Evolutionary conservation across 2,113 vertebrate genomes (phyloP).

Genomic region (Xiphias gladius): DNA sequence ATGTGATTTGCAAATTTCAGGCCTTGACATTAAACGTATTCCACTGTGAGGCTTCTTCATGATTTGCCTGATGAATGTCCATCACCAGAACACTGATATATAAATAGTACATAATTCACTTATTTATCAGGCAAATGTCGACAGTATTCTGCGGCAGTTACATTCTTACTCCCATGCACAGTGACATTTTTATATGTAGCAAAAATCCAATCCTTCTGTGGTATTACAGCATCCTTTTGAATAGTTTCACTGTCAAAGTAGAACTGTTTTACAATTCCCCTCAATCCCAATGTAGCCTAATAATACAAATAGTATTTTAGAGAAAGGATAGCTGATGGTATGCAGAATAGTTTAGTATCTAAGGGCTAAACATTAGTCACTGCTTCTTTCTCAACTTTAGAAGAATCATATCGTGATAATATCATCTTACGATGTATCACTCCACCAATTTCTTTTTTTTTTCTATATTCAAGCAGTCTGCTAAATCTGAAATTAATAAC

Average conservation of each 20-base stretch:
- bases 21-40: background rate
- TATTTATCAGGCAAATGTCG: background rate
- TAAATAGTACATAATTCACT: background rate
- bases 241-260: background rate
- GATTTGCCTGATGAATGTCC: background rate
- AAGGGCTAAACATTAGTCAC: no score
- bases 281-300: background rate
- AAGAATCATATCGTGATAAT: no score
- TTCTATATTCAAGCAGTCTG: background rate
- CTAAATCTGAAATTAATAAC: no score
- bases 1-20: slow-evolving; percentile 35
- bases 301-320: background rate
- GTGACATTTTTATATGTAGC: background rate
- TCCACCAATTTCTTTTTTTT: background rate
- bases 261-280: no score
- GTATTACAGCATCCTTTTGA: background rate
- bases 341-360: no score
- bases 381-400: no score
- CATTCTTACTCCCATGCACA: background rate
- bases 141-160: background rate
- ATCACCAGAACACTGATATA: background rate
- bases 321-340: no score
- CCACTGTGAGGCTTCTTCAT: background rate
- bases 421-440: background rate
- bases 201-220: background rate